Base-by-base conservation (phyloP, 1,140 invertebrate species). In the Sminthurinus signatus region DNA sequence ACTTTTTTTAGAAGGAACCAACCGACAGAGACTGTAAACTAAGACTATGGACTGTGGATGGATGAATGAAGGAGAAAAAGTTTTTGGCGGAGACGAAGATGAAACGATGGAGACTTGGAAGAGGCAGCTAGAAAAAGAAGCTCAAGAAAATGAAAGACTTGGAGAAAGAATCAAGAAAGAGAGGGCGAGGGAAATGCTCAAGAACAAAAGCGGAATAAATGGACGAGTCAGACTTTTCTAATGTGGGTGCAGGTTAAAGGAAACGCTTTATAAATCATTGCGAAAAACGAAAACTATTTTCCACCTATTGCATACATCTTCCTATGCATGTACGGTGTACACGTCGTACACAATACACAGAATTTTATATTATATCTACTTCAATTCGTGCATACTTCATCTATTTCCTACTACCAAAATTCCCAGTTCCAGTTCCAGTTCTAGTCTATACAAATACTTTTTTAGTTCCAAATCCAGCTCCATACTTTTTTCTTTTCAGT, bases 191-290 rank as follows among this genome's bases (percentile, higher is more conserved):
- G 27, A 36, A 64, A 44, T 21, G 63, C 48, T 39, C 57, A 61
- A 68, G 66, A 66, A 66, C 64, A 66, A 66, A 66, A 66, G 64
- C 43, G 57, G 59, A 62, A 68, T 64, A 68, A 68, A 68, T 68
- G 66, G 62, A 21, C 62, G 48, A 68, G 57, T 64, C 66, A 64
- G 66, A 64, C 66, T 68, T 36, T 28, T 56, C 62, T 64, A 64
- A 64, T 68, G 66, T 64, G 54, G 62, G 61, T 64, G 66, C 50
- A 68, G 66, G 64, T 68, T 62, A 68, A 68, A 68, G 66, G 66
- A 68, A 61, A 60, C 59, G 64, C 62, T 68, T 68, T 59, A 68
- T 68, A 68, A 68, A 68, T 68, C 66, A 68, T 68, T 64, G 66
- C 66, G 60, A 68, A 68, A 68, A 68, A 64, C 63, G 50, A 65